Conservation (phyloP, 2,113 vertebrate genomes). For the Regulus satrapa region DNA sequence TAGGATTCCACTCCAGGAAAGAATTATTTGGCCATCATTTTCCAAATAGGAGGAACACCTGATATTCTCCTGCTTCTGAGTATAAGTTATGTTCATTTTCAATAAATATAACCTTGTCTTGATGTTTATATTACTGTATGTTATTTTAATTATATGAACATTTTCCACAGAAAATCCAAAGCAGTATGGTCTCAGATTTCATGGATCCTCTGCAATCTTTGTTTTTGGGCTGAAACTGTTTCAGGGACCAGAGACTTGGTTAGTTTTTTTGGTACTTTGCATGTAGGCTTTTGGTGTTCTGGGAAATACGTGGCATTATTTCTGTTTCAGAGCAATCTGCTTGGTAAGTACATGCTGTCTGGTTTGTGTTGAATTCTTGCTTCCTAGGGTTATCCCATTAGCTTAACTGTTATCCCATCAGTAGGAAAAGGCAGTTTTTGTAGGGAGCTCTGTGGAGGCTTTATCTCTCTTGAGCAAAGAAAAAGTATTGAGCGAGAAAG, state of each 20-base stretch:
- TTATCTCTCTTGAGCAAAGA: not conserved
- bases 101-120: not conserved
- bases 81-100: not conserved
- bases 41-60: not conserved
- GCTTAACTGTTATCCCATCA: not conserved
- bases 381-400: slow-evolving; percentile 28
- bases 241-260: not conserved
- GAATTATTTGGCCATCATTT: not conserved
- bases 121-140: not conserved
- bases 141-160: not conserved
- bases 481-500: not conserved
- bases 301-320: not conserved
- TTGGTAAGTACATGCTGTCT: not conserved
- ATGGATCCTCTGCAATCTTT: not conserved
- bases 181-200: not conserved
- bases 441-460: not conserved
- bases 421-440: not conserved
- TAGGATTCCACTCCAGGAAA: not conserved
- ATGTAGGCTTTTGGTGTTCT: not conserved
- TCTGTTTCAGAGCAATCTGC: slow-evolving; percentile 4
- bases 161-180: not conserved
- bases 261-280: not conserved
- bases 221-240: not conserved
- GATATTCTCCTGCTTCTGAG: not conserved
- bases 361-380: not conserved